phyloP scores from a whole-genome alignment of 2,113 vertebrate genomes.

The Hydrolagus affinis region DNA sequence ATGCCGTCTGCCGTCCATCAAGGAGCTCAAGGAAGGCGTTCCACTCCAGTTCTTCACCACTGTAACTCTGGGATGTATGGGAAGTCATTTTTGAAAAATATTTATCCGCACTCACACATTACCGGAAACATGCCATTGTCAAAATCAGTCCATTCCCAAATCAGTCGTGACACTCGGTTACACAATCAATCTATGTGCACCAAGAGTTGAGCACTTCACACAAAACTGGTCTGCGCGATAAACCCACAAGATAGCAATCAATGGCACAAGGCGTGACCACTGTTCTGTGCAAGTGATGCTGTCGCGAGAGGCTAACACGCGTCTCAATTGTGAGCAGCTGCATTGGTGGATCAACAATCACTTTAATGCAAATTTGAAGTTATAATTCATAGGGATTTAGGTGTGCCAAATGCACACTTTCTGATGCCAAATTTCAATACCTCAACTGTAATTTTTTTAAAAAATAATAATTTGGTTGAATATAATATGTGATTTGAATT shows the following conservation, averaged over 20 bases:
- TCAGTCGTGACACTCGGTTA: too few species aligned
- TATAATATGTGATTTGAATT: not conserved
- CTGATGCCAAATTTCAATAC: not conserved
- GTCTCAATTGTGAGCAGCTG: not conserved
- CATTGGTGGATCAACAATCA: not conserved
- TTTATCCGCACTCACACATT: not conserved
- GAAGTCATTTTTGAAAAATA: not conserved
- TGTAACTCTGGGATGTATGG: not conserved
- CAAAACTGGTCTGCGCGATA: too few species aligned
- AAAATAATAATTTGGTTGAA: not conserved
- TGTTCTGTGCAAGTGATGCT: too few species aligned
- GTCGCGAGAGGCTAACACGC: not conserved
- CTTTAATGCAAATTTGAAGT: not conserved
- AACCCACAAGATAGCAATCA: not conserved
- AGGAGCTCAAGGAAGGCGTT: not conserved
- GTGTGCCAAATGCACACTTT: too few species aligned
- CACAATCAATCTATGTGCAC: too few species aligned
- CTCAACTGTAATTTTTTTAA: not conserved
- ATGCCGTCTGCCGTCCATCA: too few species aligned
- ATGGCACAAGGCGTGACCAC: not conserved
- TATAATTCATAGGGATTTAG: not conserved
- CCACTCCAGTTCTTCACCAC: not conserved
- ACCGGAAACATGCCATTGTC: too few species aligned
- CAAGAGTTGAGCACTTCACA: not conserved
- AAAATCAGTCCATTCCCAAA: too few species aligned